Conservation (phyloP, 1,140 invertebrate genomes). For the Lepidurus couesii region DNA sequence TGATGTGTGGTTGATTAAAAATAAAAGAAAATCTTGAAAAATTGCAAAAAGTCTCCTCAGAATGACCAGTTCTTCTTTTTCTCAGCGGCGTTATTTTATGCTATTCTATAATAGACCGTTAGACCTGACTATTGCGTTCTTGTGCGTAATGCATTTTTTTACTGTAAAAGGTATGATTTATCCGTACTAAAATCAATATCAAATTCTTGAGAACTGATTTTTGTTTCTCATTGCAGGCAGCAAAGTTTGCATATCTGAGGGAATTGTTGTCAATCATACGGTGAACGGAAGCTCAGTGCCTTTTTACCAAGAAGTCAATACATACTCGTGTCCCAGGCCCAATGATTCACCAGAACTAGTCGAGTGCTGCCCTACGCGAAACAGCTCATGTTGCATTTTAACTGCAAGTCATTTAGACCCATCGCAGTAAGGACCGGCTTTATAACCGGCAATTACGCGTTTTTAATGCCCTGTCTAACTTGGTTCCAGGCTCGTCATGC, state of each 20-base stretch:
- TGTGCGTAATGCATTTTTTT: not conserved
- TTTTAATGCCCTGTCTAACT: not conserved
- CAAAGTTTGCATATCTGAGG: not conserved
- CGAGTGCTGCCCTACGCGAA: not conserved
- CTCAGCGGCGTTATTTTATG: no score
- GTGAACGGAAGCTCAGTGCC: slow-evolving; percentile 1
- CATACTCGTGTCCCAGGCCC: slow-evolving; percentile 4
- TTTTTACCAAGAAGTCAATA: not conserved
- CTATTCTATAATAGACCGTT: no score
- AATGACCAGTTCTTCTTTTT: no score
- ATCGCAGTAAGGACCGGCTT: not conserved
- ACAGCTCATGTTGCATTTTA: not conserved
- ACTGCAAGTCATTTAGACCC: not conserved
- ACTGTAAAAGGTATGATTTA: not conserved
- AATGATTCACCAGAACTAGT: slow-evolving; percentile 5
- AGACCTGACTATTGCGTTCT: no score
- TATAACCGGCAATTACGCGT: not conserved
- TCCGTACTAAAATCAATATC: not conserved
- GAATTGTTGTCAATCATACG: not conserved
- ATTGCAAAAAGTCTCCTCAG: no score
- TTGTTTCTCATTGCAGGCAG: not conserved
- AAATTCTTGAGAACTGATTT: not conserved
- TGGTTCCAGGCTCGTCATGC: slow-evolving; percentile 38
- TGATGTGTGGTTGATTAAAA: no score
- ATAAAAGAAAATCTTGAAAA: no score